These are phyloP conservation scores for Acromyrmex charruanus DNA, from an alignment of 1,140 invertebrate species.

Conservation along the genomic window DNA sequence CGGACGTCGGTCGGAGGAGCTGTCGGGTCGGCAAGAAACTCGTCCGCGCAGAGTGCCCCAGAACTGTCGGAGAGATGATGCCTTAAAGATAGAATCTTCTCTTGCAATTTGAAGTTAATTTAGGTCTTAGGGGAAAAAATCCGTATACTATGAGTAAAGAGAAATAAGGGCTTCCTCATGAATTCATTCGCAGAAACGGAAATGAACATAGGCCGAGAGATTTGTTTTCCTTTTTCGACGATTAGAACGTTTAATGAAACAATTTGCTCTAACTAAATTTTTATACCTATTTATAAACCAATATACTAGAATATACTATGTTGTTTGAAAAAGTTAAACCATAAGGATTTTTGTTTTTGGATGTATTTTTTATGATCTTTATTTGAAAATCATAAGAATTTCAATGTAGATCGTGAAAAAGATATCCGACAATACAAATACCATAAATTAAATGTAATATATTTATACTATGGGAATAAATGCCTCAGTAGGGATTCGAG, in stretches of 20 bases:
- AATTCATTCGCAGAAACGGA: not conserved
- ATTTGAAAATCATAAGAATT: too few species aligned
- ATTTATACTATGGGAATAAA: not conserved
- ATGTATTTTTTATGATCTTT: too few species aligned
- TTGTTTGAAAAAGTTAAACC: not conserved
- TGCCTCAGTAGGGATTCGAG: not conserved
- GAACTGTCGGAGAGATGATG: constrained; percentile 24
- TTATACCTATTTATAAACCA: not conserved
- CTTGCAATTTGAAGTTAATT: constrained; percentile 16
- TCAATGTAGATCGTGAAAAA: not conserved
- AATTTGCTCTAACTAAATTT: not conserved
- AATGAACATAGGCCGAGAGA: not conserved
- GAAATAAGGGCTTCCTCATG: not conserved
- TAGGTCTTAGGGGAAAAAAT: not conserved
- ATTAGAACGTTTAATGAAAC: not conserved
- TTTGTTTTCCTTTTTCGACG: not conserved
- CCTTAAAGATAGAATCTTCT: constrained; percentile 6
- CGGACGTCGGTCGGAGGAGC: constrained; percentile 26
- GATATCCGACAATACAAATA: too few species aligned
- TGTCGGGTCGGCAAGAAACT: constrained; percentile 35
- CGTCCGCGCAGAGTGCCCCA: constrained; percentile 28
- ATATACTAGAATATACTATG: too few species aligned
- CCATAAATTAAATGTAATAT: not conserved
- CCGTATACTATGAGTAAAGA: not conserved
- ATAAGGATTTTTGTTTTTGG: not conserved